Percentiles rank a stretch among this genome's conserved stretches.
Evolutionary conservation across 1,140 invertebrate genomes (phyloP).

Genomic region (Pantala flavescens): DNA sequence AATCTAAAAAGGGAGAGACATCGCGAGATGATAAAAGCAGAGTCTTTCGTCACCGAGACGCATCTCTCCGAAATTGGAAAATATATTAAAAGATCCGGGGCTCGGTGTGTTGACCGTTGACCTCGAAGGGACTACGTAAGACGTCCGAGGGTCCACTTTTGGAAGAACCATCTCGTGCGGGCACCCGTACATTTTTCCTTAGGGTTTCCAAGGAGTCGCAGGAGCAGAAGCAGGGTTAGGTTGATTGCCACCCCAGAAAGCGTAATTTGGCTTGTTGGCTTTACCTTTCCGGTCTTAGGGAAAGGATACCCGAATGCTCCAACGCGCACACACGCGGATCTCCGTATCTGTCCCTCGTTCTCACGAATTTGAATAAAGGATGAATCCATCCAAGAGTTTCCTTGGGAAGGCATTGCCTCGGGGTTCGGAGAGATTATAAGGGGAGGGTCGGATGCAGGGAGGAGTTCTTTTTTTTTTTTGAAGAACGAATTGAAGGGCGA

Average conservation of each 20-base stretch:
- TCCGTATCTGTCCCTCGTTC: background rate
- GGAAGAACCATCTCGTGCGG: too few species aligned
- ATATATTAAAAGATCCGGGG: too few species aligned
- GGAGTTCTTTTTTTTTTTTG: background rate
- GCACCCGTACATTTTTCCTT: too few species aligned
- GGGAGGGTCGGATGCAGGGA: background rate
- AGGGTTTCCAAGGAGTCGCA: too few species aligned
- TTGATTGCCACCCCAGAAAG: background rate
- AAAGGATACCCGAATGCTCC: background rate
- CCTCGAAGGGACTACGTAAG: too few species aligned
- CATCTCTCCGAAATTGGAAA: too few species aligned
- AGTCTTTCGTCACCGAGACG: too few species aligned
- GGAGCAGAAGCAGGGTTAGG: background rate
- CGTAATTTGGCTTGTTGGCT: background rate
- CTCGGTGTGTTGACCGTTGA: too few species aligned
- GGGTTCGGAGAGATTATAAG: background rate
- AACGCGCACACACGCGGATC: background rate
- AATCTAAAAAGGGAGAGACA: too few species aligned
- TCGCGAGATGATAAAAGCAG: too few species aligned
- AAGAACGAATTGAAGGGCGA: background rate
- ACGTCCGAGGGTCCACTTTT: too few species aligned
- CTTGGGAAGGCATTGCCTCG: background rate
- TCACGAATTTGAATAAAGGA: constrained; percentile 2
- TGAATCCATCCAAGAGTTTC: background rate
- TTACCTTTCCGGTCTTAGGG: background rate